Evolutionary conservation across 2,113 vertebrate species (phyloP).

Genomic region (Syngnathoides biaculeatus): DNA sequence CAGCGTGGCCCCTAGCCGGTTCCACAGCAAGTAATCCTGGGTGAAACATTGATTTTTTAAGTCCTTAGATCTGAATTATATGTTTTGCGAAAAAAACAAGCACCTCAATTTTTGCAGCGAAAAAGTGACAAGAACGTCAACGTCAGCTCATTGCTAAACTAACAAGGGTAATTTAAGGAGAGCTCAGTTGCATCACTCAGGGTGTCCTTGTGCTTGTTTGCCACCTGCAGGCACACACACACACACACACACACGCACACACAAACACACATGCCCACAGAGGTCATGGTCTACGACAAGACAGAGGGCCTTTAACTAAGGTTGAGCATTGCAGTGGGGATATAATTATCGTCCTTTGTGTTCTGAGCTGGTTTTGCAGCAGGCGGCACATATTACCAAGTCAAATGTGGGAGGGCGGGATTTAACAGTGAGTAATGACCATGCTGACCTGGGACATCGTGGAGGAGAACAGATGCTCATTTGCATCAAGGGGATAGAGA

Average conservation of each 20-base stretch:
- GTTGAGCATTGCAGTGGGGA: slow-evolving; percentile 42
- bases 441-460: slow-evolving; percentile 26
- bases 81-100: slow-evolving; percentile 1
- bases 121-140: slow-evolving; percentile 14
- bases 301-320: slow-evolving; percentile 48
- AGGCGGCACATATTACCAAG: slow-evolving; percentile 66
- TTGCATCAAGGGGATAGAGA: slow-evolving; percentile 41
- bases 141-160: slow-evolving; percentile 7
- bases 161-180: slow-evolving; percentile 41
- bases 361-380: slow-evolving; percentile 55
- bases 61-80: slow-evolving; percentile 18
- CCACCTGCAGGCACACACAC: slow-evolving; percentile 41
- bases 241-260: not conserved
- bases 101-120: slow-evolving; percentile 7
- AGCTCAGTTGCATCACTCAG: slow-evolving; percentile 30
- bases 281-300: slow-evolving; percentile 49
- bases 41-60: not conserved
- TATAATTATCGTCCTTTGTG: slow-evolving; percentile 65
- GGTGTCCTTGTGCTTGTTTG: slow-evolving; percentile 48
- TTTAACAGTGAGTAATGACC: slow-evolving; percentile 59
- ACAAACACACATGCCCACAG: slow-evolving; percentile 21
- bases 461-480: slow-evolving; percentile 42
- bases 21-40: slow-evolving; percentile 97
- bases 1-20: slow-evolving; percentile 93
- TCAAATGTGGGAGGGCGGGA: slow-evolving; percentile 61